Conservation (phyloP, 2,797 vertebrate genomes). For the Sciurus carolinensis region DNA sequence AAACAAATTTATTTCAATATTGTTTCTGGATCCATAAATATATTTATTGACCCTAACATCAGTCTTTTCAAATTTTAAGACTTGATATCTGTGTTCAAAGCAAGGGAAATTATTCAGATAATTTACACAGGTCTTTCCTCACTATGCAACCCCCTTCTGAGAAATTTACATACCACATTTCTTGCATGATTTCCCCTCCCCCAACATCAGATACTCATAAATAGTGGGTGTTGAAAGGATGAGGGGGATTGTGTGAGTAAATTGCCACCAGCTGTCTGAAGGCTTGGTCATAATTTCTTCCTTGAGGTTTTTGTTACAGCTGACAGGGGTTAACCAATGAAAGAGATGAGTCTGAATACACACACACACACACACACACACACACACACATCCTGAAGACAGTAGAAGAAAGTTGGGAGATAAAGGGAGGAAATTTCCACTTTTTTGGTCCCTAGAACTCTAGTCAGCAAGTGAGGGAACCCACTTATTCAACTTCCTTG, state of each 20-base stretch:
- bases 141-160: not conserved
- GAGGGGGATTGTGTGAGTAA: slow-evolving; percentile 61
- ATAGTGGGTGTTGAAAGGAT: slow-evolving; percentile 77
- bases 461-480: not conserved
- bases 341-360: slow-evolving; percentile 21
- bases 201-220: slow-evolving; percentile 63
- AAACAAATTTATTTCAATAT: slow-evolving; percentile 44
- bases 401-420: not conserved
- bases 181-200: not conserved
- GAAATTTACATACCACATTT: slow-evolving; percentile 62
- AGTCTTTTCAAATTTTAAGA: slow-evolving; percentile 23
- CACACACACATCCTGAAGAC: not conserved
- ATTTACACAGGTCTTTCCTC: slow-evolving; percentile 39
- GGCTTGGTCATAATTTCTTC: slow-evolving; percentile 71
- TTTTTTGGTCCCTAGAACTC: not conserved
- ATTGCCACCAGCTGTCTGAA: slow-evolving; percentile 81
- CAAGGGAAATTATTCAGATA: slow-evolving; percentile 40
- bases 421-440: not conserved
- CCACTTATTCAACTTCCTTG: slow-evolving; percentile 1
- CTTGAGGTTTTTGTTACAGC: slow-evolving; percentile 72
- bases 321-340: slow-evolving; percentile 65
- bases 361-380: not conserved
- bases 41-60: not conserved
- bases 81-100: not conserved
- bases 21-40: slow-evolving; percentile 50